Base-by-base conservation (phyloP, 2,113 vertebrate genomes). In the Carassius carassius region DNA sequence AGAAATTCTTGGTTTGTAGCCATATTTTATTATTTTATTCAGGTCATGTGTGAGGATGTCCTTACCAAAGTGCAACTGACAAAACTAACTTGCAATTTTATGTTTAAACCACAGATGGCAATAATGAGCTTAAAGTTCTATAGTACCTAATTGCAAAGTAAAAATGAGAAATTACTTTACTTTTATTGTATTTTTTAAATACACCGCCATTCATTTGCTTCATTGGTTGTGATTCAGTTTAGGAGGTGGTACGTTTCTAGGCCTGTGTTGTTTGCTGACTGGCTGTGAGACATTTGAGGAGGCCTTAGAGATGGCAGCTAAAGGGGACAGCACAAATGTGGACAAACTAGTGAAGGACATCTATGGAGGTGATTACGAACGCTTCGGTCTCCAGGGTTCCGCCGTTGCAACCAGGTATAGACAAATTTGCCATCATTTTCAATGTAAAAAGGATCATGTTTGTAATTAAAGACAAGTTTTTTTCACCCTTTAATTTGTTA, bases 301-400 rank as follows among this genome's bases (percentile, higher is more conserved):
- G 92, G 96, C 96, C 3, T 91, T 97, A 86, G 96, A 97, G 92
- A 96, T 97, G 95, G 96, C 96, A 0, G 94, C 96, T 0, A 96
- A 96, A 91, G 96, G 96, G 84, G 96, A 97, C 93, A 97, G 95
- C 91, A 96, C 95, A 87, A 96, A 96, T n/a, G 96, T 96, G 72
- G 96, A 97, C 93, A 96, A 96, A 78, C 94, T 97, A 90, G 96
- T 97, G 90, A 96, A 95, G 75, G 96, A 97, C 86, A 97, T 97
- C 92, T 97, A 96, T 8, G 96, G 96, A 81, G 96, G 96, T 69
- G 96, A 96, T 91, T 97, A 97, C 54, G 96, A 96, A 83, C 94
- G 96, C 25, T 96, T 97, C 89, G 94, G 95, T 82, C 94, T 97
- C 78, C 95, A 95, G 72, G 96, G 96, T 32, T 96, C 95, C 88